phyloP scores from a whole-genome alignment of 92 coral and sea anemone genomes.

The Bergia sp. region DNA sequence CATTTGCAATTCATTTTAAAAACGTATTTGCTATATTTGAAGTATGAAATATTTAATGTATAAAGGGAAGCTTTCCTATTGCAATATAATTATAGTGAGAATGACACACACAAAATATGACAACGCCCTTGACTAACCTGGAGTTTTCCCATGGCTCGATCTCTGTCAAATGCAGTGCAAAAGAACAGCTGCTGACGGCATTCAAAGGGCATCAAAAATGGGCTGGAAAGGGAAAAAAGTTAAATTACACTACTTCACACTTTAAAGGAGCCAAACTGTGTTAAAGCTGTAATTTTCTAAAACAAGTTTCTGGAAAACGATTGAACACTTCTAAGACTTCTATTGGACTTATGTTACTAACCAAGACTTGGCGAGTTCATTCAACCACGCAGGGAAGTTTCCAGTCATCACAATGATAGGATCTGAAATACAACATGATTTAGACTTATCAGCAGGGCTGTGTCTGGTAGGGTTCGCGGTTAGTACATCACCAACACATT shows the following conservation, averaged over 20 bases:
- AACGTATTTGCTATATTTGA: too few relatives aligned
- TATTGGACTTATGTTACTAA: constrained; percentile 26
- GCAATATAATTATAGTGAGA: neutral
- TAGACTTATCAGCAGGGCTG: neutral
- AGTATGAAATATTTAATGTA: too few relatives aligned
- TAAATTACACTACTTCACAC: neutral
- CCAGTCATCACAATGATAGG: constrained; percentile 98
- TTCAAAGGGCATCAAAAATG: constrained; percentile 97
- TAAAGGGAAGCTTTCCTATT: too few relatives aligned
- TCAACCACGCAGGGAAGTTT: constrained; percentile 92
- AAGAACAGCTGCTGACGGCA: constrained; percentile 98
- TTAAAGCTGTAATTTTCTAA: neutral
- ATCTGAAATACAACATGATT: constrained; percentile 55
- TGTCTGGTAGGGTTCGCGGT: neutral
- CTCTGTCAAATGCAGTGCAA: constrained; percentile 98
- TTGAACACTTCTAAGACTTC: neutral
- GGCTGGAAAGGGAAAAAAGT: constrained; percentile 62
- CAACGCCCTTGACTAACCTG: constrained; percentile 62
- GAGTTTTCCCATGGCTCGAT: constrained; percentile 96
- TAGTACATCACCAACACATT: neutral
- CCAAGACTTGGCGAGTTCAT: constrained; percentile 94
- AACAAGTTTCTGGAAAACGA: neutral
- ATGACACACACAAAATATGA: neutral
- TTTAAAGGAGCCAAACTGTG: neutral
- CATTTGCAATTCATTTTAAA: too few relatives aligned